phyloP scores from a whole-genome alignment of 2,888 invertebrate species.

The Tenthredo notha region DNA sequence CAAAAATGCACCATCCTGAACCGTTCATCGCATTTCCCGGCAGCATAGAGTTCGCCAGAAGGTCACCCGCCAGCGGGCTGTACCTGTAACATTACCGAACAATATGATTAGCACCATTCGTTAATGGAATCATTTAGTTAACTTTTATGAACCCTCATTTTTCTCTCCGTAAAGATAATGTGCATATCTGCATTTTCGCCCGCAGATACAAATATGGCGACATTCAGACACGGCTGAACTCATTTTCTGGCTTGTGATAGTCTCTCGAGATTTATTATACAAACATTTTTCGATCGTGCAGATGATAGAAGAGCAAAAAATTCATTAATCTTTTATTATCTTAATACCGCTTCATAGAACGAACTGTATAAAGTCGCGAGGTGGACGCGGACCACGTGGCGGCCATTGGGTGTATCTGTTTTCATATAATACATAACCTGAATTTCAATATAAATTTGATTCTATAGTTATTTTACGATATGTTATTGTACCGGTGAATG shows the following conservation, averaged over 20 bases:
- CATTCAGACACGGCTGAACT: neutral
- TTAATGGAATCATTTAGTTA: neutral
- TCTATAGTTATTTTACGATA: neutral
- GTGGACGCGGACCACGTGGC: neutral
- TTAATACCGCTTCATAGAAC: neutral
- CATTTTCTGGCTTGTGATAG: neutral
- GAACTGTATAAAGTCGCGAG: neutral
- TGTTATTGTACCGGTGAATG: neutral
- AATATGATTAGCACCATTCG: constrained; percentile 75
- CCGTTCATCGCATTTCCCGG: constrained; percentile 85
- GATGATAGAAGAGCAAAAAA: constrained; percentile 30
- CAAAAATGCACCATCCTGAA: constrained; percentile 95
- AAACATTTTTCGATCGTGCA: constrained; percentile 31
- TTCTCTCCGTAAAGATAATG: neutral
- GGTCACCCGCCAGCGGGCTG: constrained; percentile 93
- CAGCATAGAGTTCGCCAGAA: constrained; percentile 87
- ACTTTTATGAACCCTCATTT: neutral
- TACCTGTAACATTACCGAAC: constrained; percentile 81
- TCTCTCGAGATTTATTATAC: neutral
- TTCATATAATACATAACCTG: neutral
- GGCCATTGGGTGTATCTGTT: neutral
- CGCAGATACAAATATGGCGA: neutral
- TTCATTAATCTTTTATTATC: neutral
- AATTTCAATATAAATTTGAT: neutral
- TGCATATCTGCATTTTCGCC: neutral